Base-by-base conservation (phyloP, 2,113 vertebrate genomes). In the Apus apus region DNA sequence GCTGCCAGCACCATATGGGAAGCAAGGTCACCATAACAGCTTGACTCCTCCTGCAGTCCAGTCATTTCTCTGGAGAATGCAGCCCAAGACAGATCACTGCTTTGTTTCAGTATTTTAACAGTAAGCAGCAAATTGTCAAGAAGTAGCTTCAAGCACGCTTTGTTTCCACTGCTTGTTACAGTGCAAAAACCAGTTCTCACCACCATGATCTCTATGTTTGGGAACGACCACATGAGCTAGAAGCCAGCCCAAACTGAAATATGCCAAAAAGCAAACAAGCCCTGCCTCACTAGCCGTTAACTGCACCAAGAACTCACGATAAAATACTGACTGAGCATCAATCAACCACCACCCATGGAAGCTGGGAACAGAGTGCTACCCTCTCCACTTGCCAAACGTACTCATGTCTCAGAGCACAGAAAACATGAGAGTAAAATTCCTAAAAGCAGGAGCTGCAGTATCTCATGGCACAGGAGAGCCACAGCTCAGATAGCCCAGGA, bases 301-400 rank as follows among this genome's bases (percentile, higher is more conserved):
- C 54, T 53, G 23, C 50, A 46, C 17, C 11, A 8, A 25, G 26
- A 22, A 14, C 30, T 58, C 38, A 13, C 1, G 0, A 30, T 11
- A 38, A 65, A 48, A 65, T 6, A 34, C 15, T 4, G 1, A 7
- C 17, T 26, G 26, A 58, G 46, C 2, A 0, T 23, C 38, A 36
- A 61, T 10, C 38, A 50, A 9, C 29, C 23, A 36, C 18, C 9
- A 29, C 20, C 27, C 27, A 10, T 4, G 26, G 30, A 54, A 56
- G 46, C 30, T 66, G 58, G 62, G 32, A 64, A 34, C 32, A 13
- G 32, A 53, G 51, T 2, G 6, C 54, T 64, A 22, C 45, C 50
- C 56, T 65, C 45, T 30, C 45, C 32, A 11, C 20, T 30, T 2
- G 36, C 27, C 56, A 82, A 29, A 34, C 56, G 29, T 16, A 22